A percentile compares a stretch with the other conserved stretches of the same genome.
Evolutionary conservation across 2,888 invertebrate genomes (phyloP).

Genomic region (Scaptomyza reducta): DNA sequence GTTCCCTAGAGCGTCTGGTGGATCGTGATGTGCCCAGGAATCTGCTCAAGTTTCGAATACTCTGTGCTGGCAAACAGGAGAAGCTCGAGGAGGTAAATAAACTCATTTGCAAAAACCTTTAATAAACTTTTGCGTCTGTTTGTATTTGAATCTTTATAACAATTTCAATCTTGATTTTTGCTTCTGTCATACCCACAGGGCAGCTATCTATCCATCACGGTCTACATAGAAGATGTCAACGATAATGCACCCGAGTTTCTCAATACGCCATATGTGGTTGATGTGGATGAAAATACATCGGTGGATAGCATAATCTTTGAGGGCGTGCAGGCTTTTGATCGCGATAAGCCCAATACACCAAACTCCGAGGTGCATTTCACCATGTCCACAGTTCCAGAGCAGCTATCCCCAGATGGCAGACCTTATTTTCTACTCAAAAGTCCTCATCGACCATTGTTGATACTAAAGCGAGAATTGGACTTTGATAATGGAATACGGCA

Average conservation of each 20-base stretch:
- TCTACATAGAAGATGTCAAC: slow-evolving; percentile 95
- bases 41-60: slow-evolving; percentile 91
- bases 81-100: slow-evolving; percentile 81
- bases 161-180: background rate
- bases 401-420: slow-evolving; percentile 80
- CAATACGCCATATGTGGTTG: slow-evolving; percentile 91
- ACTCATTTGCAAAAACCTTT: background rate
- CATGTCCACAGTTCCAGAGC: slow-evolving; percentile 87
- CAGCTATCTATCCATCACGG: slow-evolving; percentile 92
- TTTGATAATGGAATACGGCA: slow-evolving; percentile 92
- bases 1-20: slow-evolving; percentile 91
- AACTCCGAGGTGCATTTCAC: slow-evolving; percentile 94
- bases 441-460: slow-evolving; percentile 90
- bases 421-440: slow-evolving; percentile 90
- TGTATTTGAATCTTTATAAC: background rate
- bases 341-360: slow-evolving; percentile 94
- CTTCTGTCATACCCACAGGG: slow-evolving; percentile 85
- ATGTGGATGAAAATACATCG: slow-evolving; percentile 92
- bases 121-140: background rate
- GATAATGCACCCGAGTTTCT: slow-evolving; percentile 92
- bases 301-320: slow-evolving; percentile 91
- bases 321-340: slow-evolving; percentile 91
- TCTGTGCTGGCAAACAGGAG: slow-evolving; percentile 85
- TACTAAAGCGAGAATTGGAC: slow-evolving; percentile 90
- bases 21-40: slow-evolving; percentile 92